Evolutionary conservation across 2,888 invertebrate species (phyloP).

Genomic region (Heliconius charithonia): DNA sequence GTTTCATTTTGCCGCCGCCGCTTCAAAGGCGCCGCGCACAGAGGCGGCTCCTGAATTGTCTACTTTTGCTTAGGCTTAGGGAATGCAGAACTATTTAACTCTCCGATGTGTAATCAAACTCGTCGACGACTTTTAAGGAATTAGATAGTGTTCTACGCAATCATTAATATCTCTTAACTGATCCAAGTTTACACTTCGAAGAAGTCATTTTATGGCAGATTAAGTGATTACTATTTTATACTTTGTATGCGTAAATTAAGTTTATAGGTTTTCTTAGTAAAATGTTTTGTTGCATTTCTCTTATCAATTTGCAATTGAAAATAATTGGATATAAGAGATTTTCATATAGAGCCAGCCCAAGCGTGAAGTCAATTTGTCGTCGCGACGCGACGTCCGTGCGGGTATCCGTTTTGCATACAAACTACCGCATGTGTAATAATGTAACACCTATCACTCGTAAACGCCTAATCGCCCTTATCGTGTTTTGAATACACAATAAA

Average conservation of each 20-base stretch:
- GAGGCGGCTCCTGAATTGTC: conserved; percentile 65
- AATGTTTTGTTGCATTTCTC: not conserved
- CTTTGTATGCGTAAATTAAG: not conserved
- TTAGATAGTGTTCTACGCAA: conserved; percentile 47
- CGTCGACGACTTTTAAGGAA: conserved; percentile 47
- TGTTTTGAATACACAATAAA: conserved; percentile 74
- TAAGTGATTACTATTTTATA: conserved; percentile 19
- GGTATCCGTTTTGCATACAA: conserved; percentile 57
- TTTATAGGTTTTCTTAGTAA: not conserved
- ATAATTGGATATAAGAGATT: not conserved
- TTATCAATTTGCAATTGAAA: not conserved
- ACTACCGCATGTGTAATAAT: conserved; percentile 48
- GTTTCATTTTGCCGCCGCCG: conserved; percentile 63
- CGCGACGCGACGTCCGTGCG: conserved; percentile 42
- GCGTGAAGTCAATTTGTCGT: conserved; percentile 48
- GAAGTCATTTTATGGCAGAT: conserved; percentile 61
- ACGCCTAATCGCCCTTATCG: conserved; percentile 71
- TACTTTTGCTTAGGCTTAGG: conserved; percentile 62
- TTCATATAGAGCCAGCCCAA: conserved; percentile 33
- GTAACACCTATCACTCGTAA: conserved; percentile 58
- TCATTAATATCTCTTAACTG: conserved; percentile 55
- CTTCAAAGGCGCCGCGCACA: conserved; percentile 74
- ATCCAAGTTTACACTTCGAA: conserved; percentile 57
- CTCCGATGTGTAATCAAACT: conserved; percentile 68
- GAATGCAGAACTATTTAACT: conserved; percentile 62